A percentile compares a stretch with the other conserved stretches of the same genome.
phyloP scores from a whole-genome alignment of 2,888 invertebrate genomes.

The Erpobdella octoculata region DNA sequence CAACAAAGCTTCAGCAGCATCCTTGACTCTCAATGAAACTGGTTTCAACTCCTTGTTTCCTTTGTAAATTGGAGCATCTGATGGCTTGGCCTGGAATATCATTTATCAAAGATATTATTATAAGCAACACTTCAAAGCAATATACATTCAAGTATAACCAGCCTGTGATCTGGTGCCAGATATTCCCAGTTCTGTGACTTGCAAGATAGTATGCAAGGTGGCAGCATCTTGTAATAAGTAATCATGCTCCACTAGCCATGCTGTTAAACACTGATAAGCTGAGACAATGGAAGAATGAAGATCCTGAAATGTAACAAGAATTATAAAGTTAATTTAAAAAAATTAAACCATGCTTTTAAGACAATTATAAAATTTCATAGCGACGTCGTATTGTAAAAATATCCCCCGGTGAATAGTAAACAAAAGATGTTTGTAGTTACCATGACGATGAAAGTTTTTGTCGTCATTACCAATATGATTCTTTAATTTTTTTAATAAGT shows the following conservation, averaged over 20 bases:
- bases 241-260: slow-evolving; percentile 86
- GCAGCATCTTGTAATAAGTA: slow-evolving; percentile 80
- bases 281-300: slow-evolving; percentile 81
- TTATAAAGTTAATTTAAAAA: not conserved
- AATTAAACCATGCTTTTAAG: no score
- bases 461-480: no score
- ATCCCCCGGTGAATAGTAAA: not conserved
- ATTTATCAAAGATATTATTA: not conserved
- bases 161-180: slow-evolving; percentile 78
- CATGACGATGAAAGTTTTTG: no score
- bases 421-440: no score
- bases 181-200: slow-evolving; percentile 92
- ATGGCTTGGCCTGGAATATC: slow-evolving; percentile 55
- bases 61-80: slow-evolving; percentile 81
- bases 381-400: not conserved
- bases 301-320: slow-evolving; percentile 46
- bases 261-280: slow-evolving; percentile 57
- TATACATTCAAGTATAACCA: no score
- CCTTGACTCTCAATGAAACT: slow-evolving; percentile 90
- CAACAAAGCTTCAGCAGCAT: slow-evolving; percentile 88
- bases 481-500: no score
- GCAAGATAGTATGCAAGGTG: slow-evolving; percentile 82
- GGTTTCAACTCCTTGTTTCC: slow-evolving; percentile 92
- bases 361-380: no score
- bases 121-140: not conserved